Conservation (phyloP, 2,888 invertebrate genomes). For the Helobdella robusta region DNA sequence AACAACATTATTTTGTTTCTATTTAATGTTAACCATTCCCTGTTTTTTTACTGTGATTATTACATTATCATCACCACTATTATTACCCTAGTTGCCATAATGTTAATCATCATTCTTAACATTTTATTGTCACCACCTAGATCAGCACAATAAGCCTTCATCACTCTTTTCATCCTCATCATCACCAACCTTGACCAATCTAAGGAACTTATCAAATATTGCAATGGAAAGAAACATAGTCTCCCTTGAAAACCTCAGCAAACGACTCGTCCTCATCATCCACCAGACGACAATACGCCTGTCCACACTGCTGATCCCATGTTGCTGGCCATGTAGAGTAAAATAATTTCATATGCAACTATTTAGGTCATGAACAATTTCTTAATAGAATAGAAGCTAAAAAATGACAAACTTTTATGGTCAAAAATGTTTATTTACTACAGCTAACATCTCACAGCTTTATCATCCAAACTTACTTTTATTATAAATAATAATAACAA, state of each 20-base stretch:
- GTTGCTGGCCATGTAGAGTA: slow-evolving; percentile 10
- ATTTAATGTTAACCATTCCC: no score
- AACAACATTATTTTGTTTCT: no score
- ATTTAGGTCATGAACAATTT: background rate
- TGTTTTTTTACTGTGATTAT: no score
- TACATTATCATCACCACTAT: background rate
- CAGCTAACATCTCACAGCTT: background rate
- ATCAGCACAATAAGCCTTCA: no score
- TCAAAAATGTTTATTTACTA: background rate
- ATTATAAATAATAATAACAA: background rate
- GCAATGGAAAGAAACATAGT: slow-evolving; percentile 42
- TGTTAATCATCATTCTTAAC: background rate
- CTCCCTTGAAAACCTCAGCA: slow-evolving; percentile 43
- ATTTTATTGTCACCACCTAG: background rate
- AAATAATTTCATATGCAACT: background rate
- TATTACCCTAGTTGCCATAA: background rate
- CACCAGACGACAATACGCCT: slow-evolving; percentile 41
- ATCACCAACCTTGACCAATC: slow-evolving; percentile 43
- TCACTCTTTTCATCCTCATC: background rate
- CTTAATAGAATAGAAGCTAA: background rate
- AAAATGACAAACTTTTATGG: background rate
- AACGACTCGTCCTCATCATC: slow-evolving; percentile 39
- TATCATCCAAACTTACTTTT: background rate
- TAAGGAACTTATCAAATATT: slow-evolving; percentile 45
- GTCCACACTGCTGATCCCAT: slow-evolving; percentile 29